Conservation (phyloP, 2,888 invertebrate genomes). For the Axea sp. region DNA sequence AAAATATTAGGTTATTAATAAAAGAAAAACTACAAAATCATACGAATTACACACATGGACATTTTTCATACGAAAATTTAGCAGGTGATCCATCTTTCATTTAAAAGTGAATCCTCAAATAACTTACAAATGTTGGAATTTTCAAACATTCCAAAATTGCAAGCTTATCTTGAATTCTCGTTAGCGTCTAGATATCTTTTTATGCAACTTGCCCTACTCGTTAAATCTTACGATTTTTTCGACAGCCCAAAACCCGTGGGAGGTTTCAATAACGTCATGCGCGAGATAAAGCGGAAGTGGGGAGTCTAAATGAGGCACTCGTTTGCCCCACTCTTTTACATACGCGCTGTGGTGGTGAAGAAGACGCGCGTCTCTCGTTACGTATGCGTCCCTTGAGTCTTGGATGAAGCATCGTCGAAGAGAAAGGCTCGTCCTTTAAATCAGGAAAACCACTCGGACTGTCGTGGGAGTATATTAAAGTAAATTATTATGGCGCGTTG, state of each 20-base stretch:
- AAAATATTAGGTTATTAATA: no score
- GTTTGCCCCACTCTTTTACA: constrained; percentile 38
- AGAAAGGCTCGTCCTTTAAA: constrained; percentile 73
- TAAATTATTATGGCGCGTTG: constrained; percentile 72
- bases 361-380: constrained; percentile 29
- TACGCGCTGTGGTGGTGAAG: constrained; percentile 61
- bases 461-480: constrained; percentile 75
- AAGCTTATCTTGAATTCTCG: constrained; percentile 14
- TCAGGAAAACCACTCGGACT: constrained; percentile 74
- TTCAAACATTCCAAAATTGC: constrained; percentile 10
- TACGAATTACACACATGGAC: no score
- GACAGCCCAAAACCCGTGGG: constrained; percentile 22
- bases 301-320: not conserved
- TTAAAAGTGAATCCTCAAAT: no score
- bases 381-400: constrained; percentile 72
- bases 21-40: no score
- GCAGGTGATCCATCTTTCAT: no score
- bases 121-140: no score
- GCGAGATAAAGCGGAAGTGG: not conserved
- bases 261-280: constrained; percentile 44
- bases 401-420: constrained; percentile 68
- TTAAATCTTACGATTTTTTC: constrained; percentile 43
- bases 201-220: constrained; percentile 28
- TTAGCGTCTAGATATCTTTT: constrained; percentile 15
- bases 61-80: no score